These are phyloP conservation scores for Rhabdomys dilectus DNA, from an alignment of 2,113 vertebrate species.

Conservation along the genomic window DNA sequence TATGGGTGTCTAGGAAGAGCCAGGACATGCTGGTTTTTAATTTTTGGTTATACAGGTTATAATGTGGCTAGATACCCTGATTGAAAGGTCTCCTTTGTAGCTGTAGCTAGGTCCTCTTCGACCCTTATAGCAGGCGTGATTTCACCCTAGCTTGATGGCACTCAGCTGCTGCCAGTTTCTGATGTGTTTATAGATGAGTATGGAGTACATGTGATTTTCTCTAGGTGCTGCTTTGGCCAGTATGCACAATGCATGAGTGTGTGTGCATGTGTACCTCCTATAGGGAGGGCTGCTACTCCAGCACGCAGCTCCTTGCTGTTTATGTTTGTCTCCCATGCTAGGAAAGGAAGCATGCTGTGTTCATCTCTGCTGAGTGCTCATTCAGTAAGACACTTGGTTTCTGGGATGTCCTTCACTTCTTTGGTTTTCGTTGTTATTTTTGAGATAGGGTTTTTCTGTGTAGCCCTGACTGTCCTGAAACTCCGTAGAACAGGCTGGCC, in stretches of 20 bases:
- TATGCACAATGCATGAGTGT: background rate
- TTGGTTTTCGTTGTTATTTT: background rate
- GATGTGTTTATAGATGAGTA: fast-evolving
- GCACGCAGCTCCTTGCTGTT: background rate
- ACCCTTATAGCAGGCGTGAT: fast-evolving
- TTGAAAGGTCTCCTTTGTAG: background rate
- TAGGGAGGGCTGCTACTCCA: background rate
- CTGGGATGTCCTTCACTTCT: background rate
- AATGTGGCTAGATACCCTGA: background rate
- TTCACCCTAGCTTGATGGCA: fast-evolving
- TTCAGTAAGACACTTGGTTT: background rate
- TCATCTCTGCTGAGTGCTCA: background rate
- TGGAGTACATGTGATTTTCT: background rate
- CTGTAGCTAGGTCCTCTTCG: background rate
- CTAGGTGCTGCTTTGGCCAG: background rate
- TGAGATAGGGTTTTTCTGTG: background rate
- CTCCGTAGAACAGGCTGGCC: background rate
- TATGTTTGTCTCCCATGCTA: background rate
- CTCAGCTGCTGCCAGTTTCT: background rate
- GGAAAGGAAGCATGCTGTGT: background rate
- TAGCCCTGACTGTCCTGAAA: background rate
- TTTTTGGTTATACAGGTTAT: background rate
- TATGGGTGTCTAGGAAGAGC: background rate
- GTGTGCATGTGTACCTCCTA: background rate
- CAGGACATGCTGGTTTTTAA: background rate